phyloP scores from a whole-genome alignment of 1,140 invertebrate genomes.

The Heliconius nattereri region DNA sequence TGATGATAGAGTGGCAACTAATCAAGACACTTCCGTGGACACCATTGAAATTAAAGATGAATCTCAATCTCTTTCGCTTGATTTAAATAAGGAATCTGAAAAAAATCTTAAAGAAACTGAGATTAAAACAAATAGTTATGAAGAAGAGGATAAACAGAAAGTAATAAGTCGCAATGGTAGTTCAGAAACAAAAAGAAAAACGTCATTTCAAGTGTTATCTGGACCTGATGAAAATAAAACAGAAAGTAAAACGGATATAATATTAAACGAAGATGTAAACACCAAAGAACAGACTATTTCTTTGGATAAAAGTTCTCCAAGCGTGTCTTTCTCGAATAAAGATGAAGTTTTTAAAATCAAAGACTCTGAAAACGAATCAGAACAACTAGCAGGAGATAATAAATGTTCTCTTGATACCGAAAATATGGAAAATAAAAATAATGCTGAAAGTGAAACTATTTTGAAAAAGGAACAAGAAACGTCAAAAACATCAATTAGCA shows the following conservation, averaged over 20 bases:
- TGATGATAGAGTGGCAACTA: neutral
- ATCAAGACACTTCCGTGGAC: neutral
- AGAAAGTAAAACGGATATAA: conserved; percentile 53
- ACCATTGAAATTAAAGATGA: neutral
- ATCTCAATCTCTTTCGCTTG: conserved; percentile 30
- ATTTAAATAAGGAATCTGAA: conserved; percentile 42
- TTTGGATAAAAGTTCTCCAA: conserved; percentile 56
- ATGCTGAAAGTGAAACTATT: conserved; percentile 16
- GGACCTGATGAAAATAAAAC: conserved; percentile 57
- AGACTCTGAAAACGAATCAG: conserved; percentile 48
- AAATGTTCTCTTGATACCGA: neutral
- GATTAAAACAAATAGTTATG: neutral
- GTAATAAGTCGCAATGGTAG: conserved; percentile 7
- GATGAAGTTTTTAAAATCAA: conserved; percentile 66
- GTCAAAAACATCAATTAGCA: conserved; percentile 48
- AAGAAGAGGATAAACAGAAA: conserved; percentile 29
- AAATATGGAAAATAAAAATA: neutral
- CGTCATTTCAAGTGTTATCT: conserved; percentile 70
- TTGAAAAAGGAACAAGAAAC: conserved; percentile 47
- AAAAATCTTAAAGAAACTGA: conserved; percentile 30
- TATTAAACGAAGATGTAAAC: conserved; percentile 31
- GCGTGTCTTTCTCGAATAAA: conserved; percentile 67
- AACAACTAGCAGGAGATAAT: conserved; percentile 41
- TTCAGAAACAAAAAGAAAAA: conserved; percentile 48
- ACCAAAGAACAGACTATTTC: conserved; percentile 50